Conservation (phyloP, 2,113 vertebrate species). For the Cochlearius cochlearius region DNA sequence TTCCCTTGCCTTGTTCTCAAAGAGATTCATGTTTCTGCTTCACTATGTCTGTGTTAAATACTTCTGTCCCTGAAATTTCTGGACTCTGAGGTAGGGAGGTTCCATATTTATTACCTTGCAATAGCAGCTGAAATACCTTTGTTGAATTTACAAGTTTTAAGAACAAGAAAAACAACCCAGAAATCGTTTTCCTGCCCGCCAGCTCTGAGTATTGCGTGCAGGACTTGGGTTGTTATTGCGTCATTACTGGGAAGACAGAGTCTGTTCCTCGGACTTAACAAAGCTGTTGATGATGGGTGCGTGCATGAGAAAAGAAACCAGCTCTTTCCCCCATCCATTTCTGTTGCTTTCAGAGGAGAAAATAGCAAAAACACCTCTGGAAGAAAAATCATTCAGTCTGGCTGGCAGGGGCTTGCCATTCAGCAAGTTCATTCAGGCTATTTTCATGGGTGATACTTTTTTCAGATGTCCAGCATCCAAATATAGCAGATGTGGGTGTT, state of each 20-base stretch:
- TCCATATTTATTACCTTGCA: background rate
- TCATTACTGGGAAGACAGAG: background rate
- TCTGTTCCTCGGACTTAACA: background rate
- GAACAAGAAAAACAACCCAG: background rate
- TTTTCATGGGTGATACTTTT: slow-evolving; percentile 21
- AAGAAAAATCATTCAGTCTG: background rate
- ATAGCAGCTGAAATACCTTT: background rate
- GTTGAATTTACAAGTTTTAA: background rate
- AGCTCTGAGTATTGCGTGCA: background rate
- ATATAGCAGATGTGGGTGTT: slow-evolving; percentile 6
- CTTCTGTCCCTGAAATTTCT: background rate
- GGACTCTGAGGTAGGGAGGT: background rate
- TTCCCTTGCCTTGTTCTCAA: background rate
- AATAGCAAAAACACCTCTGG: background rate
- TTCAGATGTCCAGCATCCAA: slow-evolving; percentile 24
- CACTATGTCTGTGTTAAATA: background rate
- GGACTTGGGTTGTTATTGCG: background rate
- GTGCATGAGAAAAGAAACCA: background rate
- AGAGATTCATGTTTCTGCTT: background rate
- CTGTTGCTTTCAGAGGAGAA: background rate
- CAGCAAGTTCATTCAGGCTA: background rate
- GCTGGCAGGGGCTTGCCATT: background rate
- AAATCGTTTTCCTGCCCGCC: background rate
- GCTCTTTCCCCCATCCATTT: background rate
- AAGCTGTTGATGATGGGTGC: background rate